Conservation (phyloP, 2,888 invertebrate genomes). For the Cephus runcator region DNA sequence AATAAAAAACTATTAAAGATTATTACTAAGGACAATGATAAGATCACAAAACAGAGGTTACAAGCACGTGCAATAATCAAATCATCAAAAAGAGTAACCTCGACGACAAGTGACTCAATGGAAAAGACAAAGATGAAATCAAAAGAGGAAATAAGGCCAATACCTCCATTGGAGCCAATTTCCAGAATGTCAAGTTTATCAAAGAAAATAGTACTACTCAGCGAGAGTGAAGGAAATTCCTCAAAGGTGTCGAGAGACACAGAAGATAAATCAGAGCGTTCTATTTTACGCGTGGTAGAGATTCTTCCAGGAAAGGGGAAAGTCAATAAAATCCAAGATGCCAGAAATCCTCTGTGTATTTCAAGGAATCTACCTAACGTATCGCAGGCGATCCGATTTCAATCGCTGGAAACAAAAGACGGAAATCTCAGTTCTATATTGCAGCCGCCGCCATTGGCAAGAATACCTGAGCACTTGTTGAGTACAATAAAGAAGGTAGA, state of each 20-base stretch:
- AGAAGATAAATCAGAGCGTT: not conserved
- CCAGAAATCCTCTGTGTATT: not conserved
- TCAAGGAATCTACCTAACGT: not conserved
- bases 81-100: not conserved
- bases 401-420: not conserved
- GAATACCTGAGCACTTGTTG: slow-evolving; percentile 30
- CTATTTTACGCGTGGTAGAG: not conserved
- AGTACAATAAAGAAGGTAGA: not conserved
- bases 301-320: not conserved
- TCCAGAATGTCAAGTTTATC: not conserved
- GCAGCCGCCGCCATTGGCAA: slow-evolving; percentile 35
- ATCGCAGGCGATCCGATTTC: not conserved
- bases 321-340: not conserved
- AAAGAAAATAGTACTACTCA: not conserved
- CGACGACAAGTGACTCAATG: not conserved
- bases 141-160: not conserved
- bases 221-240: not conserved
- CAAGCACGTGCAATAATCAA: not conserved
- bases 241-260: not conserved
- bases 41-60: not conserved
- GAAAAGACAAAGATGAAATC: not conserved
- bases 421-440: not conserved
- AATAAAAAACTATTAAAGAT: not conserved
- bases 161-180: not conserved
- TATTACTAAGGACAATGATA: not conserved